Conservation (phyloP, 1,140 invertebrate species). For the Heterodera schachtii region DNA sequence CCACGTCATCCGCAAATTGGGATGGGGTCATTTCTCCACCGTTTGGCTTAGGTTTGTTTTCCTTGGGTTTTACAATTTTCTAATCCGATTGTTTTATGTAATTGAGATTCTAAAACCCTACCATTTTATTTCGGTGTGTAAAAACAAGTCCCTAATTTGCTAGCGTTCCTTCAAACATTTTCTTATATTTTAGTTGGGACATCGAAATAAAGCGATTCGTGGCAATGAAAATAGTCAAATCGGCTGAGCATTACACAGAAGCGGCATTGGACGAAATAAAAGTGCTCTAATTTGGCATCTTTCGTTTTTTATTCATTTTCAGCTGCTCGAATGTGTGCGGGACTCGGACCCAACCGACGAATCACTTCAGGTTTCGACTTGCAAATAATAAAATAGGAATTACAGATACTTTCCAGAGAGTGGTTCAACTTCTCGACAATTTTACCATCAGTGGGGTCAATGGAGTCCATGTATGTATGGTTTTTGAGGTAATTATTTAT, state of each 20-base stretch:
- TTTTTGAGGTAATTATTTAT: slow-evolving; percentile 54
- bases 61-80: neutral
- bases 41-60: slow-evolving; percentile 48
- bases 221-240: slow-evolving; percentile 97
- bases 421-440: slow-evolving; percentile 49
- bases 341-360: slow-evolving; percentile 37
- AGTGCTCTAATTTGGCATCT: slow-evolving; percentile 15
- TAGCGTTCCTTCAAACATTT: too few relatives aligned
- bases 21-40: slow-evolving; percentile 58
- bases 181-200: slow-evolving; percentile 48
- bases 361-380: slow-evolving; percentile 10
- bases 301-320: slow-evolving; percentile 16
- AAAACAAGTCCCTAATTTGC: neutral
- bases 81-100: too few relatives aligned
- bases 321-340: slow-evolving; percentile 42
- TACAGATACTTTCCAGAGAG: slow-evolving; percentile 9
- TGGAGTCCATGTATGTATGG: slow-evolving; percentile 75
- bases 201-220: slow-evolving; percentile 85
- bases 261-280: slow-evolving; percentile 97
- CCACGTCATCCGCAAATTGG: slow-evolving; percentile 54
- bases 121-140: neutral
- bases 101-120: neutral
- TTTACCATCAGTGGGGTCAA: slow-evolving; percentile 75
- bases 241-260: slow-evolving; percentile 94
- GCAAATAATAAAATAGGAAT: too few relatives aligned